Base-by-base conservation (phyloP, 92 coral and sea anemone species). In the Heteractis magnifica region DNA sequence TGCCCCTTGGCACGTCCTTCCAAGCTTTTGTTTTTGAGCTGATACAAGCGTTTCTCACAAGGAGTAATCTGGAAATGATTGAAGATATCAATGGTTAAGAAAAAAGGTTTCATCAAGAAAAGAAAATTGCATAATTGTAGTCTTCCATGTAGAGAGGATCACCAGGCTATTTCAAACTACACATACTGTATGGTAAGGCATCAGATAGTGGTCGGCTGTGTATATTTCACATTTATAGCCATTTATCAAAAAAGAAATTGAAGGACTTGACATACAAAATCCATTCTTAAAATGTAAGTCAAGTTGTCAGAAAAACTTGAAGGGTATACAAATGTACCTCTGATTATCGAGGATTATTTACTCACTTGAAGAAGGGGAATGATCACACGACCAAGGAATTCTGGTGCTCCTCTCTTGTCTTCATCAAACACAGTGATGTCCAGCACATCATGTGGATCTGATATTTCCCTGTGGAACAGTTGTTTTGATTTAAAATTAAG, bases 371-470 rank as follows among this genome's bases (percentile, higher is more conserved):
- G 79, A 14, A 96, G 83, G 19, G 99, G 99, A 56, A 96, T 94
- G 59, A 91, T 88, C 18, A 96, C 96, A 82, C 90, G 94, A 50
- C 99, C 99, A 20, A 96, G 98, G 64, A 96, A 94, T 85, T 96
- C 99, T 16, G 99, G 99, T 10, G 99, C 98, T 49, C 99, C 99
- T 78, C 99, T 86, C 88, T 96, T 96, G 87, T 96, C 99, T 82
- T 96, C 99, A 41, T 96, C 99, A 75, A 83, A 96, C 78, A 96
- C 99, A 34, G 96, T 96, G 84, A 96, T 92, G 81, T 96, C 98
- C 51, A 96, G 81, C 3, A 94, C 87, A 72, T 96, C 99, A 49
- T 96, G 99, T 41, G 95, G 92, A 68, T 96, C 99, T 72, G 80
- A 76, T 44, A 96, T 90, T 4, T 92, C 87, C 92, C 98, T 95